A percentile compares a stretch with the other conserved stretches of the same genome.
Evolutionary conservation across 2,113 vertebrate species (phyloP).

Genomic region (Tretioscincus oriximinensis): DNA sequence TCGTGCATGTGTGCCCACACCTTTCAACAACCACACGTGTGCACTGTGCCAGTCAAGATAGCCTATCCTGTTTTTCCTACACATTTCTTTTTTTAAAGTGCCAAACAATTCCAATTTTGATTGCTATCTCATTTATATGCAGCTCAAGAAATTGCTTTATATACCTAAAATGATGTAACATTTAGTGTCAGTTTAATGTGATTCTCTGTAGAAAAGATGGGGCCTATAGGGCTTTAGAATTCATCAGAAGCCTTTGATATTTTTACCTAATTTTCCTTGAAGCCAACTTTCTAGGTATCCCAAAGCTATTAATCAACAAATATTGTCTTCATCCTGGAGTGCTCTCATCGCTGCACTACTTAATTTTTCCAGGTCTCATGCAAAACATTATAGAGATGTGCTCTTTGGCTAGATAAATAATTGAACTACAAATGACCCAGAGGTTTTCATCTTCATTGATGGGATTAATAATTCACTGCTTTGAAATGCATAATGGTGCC

Average conservation of each 20-base stretch:
- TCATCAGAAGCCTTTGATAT: not conserved
- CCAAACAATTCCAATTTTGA: no score
- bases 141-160: not conserved
- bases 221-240: not conserved
- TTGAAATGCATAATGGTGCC: not conserved
- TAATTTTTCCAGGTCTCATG: not conserved
- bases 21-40: no score
- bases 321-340: not conserved
- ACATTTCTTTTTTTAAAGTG: no score
- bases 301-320: conserved; percentile 28
- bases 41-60: no score
- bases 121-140: no score
- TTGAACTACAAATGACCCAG: conserved; percentile 20
- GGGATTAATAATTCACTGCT: conserved; percentile 25
- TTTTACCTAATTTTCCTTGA: not conserved
- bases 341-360: not conserved
- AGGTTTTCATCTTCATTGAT: conserved; percentile 21
- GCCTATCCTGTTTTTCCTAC: no score
- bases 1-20: no score
- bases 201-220: not conserved
- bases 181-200: not conserved
- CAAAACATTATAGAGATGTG: conserved; percentile 15
- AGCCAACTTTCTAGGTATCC: conserved; percentile 12
- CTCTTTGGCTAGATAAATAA: conserved; percentile 10
- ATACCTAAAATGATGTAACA: not conserved